phyloP scores from a whole-genome alignment of 2,797 vertebrate genomes.

The Chelonia mydas region DNA sequence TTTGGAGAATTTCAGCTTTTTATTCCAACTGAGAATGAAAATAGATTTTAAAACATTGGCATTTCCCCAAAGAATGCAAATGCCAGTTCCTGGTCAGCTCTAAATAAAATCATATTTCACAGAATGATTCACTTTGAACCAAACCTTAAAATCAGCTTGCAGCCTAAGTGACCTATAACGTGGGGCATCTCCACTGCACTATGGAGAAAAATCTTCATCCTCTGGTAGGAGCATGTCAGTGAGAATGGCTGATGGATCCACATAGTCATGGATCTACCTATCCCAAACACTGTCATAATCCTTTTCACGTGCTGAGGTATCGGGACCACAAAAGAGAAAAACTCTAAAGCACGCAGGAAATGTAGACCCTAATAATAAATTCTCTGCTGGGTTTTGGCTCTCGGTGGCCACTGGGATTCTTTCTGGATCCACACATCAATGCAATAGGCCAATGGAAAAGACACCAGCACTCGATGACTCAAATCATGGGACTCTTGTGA shows the following conservation, averaged over 20 bases:
- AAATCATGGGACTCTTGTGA: background rate
- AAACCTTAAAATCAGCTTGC: background rate
- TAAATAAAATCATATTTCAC: background rate
- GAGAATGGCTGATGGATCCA: background rate
- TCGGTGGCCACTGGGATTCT: background rate
- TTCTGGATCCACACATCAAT: background rate
- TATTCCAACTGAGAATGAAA: too few species aligned
- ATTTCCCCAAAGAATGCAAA: background rate
- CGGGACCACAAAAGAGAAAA: background rate
- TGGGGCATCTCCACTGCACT: background rate
- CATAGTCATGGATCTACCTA: background rate
- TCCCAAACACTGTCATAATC: background rate
- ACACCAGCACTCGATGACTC: background rate
- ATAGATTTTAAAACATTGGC: background rate
- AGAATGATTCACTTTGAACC: background rate
- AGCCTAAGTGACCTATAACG: background rate
- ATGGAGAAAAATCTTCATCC: background rate
- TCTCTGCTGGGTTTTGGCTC: background rate
- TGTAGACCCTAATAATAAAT: background rate
- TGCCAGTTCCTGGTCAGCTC: background rate
- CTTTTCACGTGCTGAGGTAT: background rate
- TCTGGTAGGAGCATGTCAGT: background rate
- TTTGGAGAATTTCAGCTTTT: too few species aligned
- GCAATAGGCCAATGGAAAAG: background rate
- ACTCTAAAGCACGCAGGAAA: background rate